Conservation (phyloP, 2,888 invertebrate species). For the Ormyrus nitidulus region DNA sequence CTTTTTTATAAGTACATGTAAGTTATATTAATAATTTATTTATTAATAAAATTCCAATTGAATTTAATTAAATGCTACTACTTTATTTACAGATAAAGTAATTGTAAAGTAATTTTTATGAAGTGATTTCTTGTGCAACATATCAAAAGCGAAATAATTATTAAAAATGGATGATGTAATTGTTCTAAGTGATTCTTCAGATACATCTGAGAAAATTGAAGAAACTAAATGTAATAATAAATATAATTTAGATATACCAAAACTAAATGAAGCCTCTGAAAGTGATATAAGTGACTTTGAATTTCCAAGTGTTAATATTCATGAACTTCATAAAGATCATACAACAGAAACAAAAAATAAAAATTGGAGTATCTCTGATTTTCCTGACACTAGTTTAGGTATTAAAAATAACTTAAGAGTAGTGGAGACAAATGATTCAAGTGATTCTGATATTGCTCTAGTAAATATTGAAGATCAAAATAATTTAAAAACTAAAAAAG, state of each 20-base stretch:
- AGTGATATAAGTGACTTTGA: constrained; percentile 28
- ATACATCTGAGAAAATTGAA: background rate
- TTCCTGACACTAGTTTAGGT: constrained; percentile 4
- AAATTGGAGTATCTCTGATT: background rate
- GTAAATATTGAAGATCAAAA: background rate
- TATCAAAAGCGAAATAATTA: background rate
- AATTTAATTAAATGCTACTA: too few relatives aligned
- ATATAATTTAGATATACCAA: background rate
- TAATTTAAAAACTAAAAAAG: constrained; percentile 8
- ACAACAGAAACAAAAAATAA: background rate
- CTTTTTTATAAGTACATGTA: too few relatives aligned
- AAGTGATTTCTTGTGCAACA: too few relatives aligned
- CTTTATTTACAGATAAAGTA: too few relatives aligned
- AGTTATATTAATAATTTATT: too few relatives aligned
- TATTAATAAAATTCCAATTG: too few relatives aligned
- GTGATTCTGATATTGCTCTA: background rate
- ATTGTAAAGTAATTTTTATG: too few relatives aligned
- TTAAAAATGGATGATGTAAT: constrained; percentile 51
- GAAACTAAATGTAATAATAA: background rate
- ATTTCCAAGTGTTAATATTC: constrained; percentile 10
- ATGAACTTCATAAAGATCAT: background rate
- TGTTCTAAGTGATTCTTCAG: constrained; percentile 55
- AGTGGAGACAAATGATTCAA: background rate
- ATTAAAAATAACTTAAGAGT: background rate
- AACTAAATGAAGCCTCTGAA: background rate